These are phyloP conservation scores for Leptinotarsa peninsularis DNA, from an alignment of 2,888 invertebrate genomes.

Conservation along the genomic window DNA sequence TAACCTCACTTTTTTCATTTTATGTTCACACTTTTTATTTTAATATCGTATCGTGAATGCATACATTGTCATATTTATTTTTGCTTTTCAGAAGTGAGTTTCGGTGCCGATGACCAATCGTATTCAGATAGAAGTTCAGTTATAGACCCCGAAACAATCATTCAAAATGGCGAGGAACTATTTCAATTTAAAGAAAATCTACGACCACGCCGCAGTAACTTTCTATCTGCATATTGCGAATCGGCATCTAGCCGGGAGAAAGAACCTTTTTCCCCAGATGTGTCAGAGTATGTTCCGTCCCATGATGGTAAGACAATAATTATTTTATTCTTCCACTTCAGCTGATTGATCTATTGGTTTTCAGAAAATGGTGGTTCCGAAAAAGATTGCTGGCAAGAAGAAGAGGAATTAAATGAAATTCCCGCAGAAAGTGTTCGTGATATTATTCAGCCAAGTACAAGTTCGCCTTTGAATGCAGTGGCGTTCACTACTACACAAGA, in stretches of 20 bases:
- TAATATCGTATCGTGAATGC: slow-evolving; percentile 1
- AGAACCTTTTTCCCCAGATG: slow-evolving; percentile 30
- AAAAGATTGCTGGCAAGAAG: slow-evolving; percentile 15
- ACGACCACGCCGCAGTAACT: slow-evolving; percentile 23
- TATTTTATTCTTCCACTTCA: slow-evolving; percentile 21
- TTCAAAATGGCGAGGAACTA: slow-evolving; percentile 20
- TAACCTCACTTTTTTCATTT: slow-evolving; percentile 23
- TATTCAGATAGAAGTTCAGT: slow-evolving; percentile 21
- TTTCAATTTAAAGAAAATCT: slow-evolving; percentile 24
- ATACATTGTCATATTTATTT: slow-evolving; percentile 13
- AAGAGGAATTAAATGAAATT: slow-evolving; percentile 18
- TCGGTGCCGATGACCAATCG: slow-evolving; percentile 17
- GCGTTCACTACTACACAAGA: slow-evolving; percentile 11
- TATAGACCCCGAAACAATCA: slow-evolving; percentile 21
- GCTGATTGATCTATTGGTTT: slow-evolving; percentile 20
- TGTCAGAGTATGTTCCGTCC: slow-evolving; percentile 26
- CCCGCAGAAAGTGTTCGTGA: slow-evolving; percentile 23
- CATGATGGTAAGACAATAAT: slow-evolving; percentile 23
- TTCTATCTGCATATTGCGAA: slow-evolving; percentile 19
- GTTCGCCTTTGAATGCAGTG: slow-evolving; percentile 12
- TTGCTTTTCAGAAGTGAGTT: slow-evolving; percentile 24
- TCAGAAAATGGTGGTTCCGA: slow-evolving; percentile 23
- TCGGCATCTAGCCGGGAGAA: slow-evolving; percentile 13
- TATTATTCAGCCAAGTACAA: slow-evolving; percentile 24
- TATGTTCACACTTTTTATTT: slow-evolving; percentile 17